Evolutionary conservation across 2,797 vertebrate species (phyloP).

Genomic region (Tamandua tetradactyla): DNA sequence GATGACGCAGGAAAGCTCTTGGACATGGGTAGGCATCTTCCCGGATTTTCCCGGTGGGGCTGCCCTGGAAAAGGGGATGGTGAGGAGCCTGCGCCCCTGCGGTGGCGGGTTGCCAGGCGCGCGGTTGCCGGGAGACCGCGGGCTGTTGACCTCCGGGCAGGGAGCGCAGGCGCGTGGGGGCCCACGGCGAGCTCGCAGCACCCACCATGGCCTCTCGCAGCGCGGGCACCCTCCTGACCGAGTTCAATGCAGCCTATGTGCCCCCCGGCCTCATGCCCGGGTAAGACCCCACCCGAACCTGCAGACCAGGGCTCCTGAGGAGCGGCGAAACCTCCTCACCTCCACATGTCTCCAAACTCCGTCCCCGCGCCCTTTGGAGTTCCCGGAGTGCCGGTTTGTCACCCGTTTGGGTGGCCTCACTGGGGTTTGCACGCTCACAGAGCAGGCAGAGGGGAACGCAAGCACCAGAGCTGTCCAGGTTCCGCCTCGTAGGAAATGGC

Average conservation of each 20-base stretch:
- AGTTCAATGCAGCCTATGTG: slow-evolving; percentile 78
- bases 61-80: neutral
- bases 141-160: neutral
- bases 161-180: slow-evolving; percentile 35
- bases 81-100: neutral
- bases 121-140: slow-evolving; percentile 62
- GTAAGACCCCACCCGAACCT: slow-evolving; percentile 76
- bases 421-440: fast-evolving
- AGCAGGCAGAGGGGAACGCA: fast-evolving
- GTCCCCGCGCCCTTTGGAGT: neutral
- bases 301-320: fast-evolving
- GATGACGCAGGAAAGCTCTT: neutral
- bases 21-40: neutral
- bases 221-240: slow-evolving; percentile 77
- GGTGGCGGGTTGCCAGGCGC: slow-evolving; percentile 30
- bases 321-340: fast-evolving
- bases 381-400: fast-evolving
- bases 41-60: neutral
- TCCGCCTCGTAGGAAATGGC: neutral
- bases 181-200: slow-evolving; percentile 36
- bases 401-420: fast-evolving
- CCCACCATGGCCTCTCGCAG: slow-evolving; percentile 80
- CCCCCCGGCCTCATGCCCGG: slow-evolving; percentile 84
- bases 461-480: neutral
- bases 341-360: fast-evolving